These are phyloP conservation scores for Pandemis heparana DNA, from an alignment of 2,888 invertebrate species.

Conservation along the genomic window DNA sequence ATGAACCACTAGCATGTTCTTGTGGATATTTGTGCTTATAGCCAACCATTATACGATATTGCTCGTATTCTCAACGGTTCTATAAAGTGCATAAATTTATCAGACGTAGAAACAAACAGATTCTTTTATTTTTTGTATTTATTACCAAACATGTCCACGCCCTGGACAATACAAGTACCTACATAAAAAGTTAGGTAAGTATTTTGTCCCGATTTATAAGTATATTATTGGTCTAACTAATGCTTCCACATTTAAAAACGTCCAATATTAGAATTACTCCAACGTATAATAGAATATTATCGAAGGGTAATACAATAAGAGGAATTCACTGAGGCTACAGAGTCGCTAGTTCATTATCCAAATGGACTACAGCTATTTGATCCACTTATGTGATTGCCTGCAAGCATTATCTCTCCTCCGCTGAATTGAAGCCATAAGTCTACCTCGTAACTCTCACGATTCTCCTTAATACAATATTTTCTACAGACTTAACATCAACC, in stretches of 20 bases:
- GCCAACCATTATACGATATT: no score
- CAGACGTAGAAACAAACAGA: no score
- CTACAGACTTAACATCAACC: conserved; percentile 60
- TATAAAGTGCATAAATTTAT: no score
- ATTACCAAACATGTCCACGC: no score
- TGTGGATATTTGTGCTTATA: no score
- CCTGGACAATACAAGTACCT: no score
- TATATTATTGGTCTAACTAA: background rate
- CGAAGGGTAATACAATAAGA: conserved; percentile 42
- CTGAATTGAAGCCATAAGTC: conserved; percentile 83
- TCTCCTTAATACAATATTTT: conserved; percentile 74
- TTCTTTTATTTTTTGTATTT: no score
- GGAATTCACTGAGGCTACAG: conserved; percentile 62
- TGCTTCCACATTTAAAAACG: background rate
- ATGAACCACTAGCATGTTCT: background rate
- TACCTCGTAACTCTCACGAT: conserved; percentile 80
- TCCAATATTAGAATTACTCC: conserved; percentile 4
- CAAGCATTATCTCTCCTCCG: conserved; percentile 83
- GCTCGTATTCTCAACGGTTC: no score
- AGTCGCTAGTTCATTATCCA: conserved; percentile 84
- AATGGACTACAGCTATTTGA: conserved; percentile 86
- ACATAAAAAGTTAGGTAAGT: no score
- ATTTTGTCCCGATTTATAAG: no score
- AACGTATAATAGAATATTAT: conserved; percentile 28
- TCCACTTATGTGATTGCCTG: conserved; percentile 86